These are phyloP conservation scores for Alcedo quadribrachys DNA, from an alignment of 2,797 vertebrate genomes.

Conservation along the genomic window DNA sequence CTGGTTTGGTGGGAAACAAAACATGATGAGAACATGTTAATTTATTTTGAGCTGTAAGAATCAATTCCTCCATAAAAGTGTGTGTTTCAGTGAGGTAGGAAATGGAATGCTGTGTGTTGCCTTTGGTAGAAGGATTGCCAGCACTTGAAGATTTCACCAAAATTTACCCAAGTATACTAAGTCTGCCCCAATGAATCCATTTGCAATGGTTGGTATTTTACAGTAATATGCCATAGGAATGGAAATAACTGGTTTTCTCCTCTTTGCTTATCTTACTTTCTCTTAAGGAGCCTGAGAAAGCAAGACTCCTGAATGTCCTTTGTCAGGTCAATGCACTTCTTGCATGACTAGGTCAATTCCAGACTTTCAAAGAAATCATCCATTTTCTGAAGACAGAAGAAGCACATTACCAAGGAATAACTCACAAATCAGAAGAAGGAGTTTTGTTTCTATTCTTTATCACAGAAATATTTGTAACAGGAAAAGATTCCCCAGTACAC, in stretches of 20 bases:
- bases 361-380: not conserved
- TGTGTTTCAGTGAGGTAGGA: not conserved
- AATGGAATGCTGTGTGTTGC: accelerated
- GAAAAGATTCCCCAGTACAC: not conserved
- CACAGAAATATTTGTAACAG: not conserved
- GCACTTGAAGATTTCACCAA: not conserved
- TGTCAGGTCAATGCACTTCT: not conserved
- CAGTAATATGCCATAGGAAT: not conserved
- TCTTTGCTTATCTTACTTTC: not conserved
- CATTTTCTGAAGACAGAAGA: not conserved
- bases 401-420: not conserved
- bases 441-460: not conserved
- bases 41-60: not conserved
- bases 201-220: not conserved
- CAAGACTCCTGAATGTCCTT: not conserved
- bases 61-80: not conserved
- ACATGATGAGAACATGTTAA: accelerated
- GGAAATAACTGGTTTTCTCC: not conserved
- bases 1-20: not conserved
- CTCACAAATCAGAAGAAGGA: not conserved
- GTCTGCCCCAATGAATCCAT: not conserved
- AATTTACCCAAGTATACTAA: not conserved
- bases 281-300: not conserved
- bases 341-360: not conserved
- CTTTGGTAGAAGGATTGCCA: not conserved